Evolutionary conservation across 2,888 invertebrate genomes (phyloP).

Genomic region (Sarcophaga rosellei): DNA sequence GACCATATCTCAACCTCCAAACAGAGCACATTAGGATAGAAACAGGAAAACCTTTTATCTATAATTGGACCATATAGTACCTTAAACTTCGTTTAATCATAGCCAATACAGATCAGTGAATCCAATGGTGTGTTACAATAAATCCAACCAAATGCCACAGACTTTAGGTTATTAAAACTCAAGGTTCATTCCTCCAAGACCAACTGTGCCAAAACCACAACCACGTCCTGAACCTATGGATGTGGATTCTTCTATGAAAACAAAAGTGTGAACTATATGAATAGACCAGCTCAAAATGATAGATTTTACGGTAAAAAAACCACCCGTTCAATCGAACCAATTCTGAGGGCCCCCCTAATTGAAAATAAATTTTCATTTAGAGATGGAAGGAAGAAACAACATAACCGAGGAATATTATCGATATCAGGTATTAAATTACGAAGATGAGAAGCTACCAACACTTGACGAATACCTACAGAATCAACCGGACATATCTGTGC

Average conservation of each 20-base stretch:
- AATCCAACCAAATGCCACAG: too few relatives aligned
- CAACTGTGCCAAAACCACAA: too few relatives aligned
- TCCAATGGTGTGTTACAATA: not conserved
- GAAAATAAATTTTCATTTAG: constrained; percentile 18
- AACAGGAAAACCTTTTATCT: too few relatives aligned
- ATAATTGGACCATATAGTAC: too few relatives aligned
- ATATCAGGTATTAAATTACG: constrained; percentile 21
- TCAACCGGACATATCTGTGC: not conserved
- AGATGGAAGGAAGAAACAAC: not conserved
- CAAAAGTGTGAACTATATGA: not conserved
- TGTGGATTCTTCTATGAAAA: constrained; percentile 2
- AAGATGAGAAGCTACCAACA: constrained; percentile 13
- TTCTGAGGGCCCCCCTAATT: constrained; percentile 7
- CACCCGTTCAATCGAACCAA: not conserved
- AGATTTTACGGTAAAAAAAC: not conserved
- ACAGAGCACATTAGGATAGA: too few relatives aligned
- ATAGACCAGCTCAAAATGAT: too few relatives aligned
- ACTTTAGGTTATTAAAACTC: too few relatives aligned
- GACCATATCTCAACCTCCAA: too few relatives aligned
- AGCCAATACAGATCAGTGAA: not conserved
- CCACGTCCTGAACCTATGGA: constrained; percentile 20
- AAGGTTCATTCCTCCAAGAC: too few relatives aligned
- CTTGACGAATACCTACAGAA: constrained; percentile 28
- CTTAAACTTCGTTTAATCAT: not conserved
- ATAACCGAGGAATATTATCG: not conserved